Conservation (phyloP, 2,797 vertebrate genomes). For the Carcharodon carcharias region DNA sequence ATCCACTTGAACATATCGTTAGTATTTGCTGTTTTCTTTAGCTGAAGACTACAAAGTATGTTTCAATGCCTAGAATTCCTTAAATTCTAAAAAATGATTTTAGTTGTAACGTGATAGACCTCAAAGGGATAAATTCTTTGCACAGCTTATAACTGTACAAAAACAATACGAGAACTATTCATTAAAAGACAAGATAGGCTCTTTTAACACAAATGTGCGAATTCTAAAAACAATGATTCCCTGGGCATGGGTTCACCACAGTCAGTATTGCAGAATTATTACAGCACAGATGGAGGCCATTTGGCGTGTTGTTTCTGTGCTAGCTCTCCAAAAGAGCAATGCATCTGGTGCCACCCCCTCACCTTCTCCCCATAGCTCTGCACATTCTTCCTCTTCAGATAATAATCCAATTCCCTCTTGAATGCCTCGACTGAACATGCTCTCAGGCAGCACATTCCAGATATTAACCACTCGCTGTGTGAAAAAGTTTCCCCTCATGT, state of each 20-base stretch:
- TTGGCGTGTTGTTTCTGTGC: background rate
- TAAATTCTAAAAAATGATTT: background rate
- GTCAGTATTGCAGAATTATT: background rate
- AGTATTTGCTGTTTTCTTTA: background rate
- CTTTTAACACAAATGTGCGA: background rate
- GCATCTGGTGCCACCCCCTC: too few species aligned
- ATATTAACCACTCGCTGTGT: too few species aligned
- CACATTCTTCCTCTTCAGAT: too few species aligned
- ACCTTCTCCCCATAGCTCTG: too few species aligned
- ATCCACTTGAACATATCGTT: background rate
- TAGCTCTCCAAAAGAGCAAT: too few species aligned
- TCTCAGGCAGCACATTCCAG: too few species aligned
- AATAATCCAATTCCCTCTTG: too few species aligned
- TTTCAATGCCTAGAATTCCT: background rate
- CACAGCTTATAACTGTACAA: background rate
- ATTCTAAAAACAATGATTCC: background rate
- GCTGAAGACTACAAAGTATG: background rate
- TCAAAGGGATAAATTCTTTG: background rate
- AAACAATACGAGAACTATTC: background rate
- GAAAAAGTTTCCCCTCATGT: too few species aligned
- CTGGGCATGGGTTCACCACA: background rate
- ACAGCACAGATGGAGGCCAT: background rate
- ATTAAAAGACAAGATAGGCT: background rate
- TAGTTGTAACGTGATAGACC: background rate
- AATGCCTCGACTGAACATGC: too few species aligned